Evolutionary conservation across 2,888 invertebrate genomes (phyloP).

Genomic region (Eupithecia subfuscata): DNA sequence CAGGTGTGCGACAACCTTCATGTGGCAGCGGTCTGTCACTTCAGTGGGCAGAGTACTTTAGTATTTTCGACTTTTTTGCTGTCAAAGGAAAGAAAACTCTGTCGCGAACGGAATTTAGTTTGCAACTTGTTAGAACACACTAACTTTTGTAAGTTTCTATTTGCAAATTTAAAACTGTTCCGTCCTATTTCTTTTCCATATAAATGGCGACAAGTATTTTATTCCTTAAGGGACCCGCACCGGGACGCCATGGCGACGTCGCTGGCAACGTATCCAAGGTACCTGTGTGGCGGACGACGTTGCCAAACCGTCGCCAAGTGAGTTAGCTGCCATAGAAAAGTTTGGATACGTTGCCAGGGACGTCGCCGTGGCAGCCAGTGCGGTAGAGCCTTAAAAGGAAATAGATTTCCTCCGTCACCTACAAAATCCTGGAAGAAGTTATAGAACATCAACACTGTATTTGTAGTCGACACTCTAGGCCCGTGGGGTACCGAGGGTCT

Average conservation of each 20-base stretch:
- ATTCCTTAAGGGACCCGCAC: too few relatives aligned
- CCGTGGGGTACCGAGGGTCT: too few relatives aligned
- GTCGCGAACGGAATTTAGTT: conserved; percentile 37
- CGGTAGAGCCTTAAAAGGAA: not conserved
- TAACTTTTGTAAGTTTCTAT: conserved; percentile 27
- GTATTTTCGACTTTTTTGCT: conserved; percentile 43
- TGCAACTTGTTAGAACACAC: conserved; percentile 33
- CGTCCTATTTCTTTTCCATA: not conserved
- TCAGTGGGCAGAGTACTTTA: conserved; percentile 28
- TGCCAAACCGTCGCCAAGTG: too few relatives aligned
- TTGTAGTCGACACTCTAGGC: too few relatives aligned
- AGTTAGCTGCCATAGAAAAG: too few relatives aligned
- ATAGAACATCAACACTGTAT: too few relatives aligned
- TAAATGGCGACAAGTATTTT: not conserved
- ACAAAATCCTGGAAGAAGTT: not conserved
- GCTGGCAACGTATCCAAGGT: too few relatives aligned
- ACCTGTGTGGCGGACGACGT: too few relatives aligned
- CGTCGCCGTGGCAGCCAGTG: too few relatives aligned
- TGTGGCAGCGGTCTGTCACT: conserved; percentile 15
- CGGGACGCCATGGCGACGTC: too few relatives aligned
- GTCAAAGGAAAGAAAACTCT: conserved; percentile 46
- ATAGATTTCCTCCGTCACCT: not conserved
- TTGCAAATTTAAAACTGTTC: conserved; percentile 20
- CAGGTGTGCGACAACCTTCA: too few relatives aligned
- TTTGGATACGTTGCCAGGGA: too few relatives aligned